Evolutionary conservation across 2,113 vertebrate genomes (phyloP), one percentile per base, ranked within the genome.

Genomic region (Phodopus roborovskii): DNA sequence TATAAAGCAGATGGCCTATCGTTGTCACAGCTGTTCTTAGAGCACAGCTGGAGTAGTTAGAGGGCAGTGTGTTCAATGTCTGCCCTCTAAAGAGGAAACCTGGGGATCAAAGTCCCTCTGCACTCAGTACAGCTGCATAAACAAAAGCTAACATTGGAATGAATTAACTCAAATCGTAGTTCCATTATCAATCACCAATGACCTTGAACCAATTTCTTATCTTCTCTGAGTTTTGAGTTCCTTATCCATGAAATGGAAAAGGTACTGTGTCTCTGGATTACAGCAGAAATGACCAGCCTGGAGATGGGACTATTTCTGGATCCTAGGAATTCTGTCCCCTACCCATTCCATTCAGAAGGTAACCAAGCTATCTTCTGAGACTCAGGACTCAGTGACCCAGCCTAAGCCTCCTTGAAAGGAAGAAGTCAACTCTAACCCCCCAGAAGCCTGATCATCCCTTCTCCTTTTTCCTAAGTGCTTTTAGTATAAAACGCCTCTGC

Each of bases 401-500:
- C 11, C 8, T 62, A 20, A 83, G 58, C 60, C 22, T 39, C 33
- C 33, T 17, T 36, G n/a, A 36, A 84, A 94, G 39, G 16, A 17
- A 70, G 39, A 75, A 12, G 4, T 7, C 22, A 77, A 36, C 36
- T 42, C 30, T 42, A 0, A 0, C 33, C 73, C 26, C 24, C 60
- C 36, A 11, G 39, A 19, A 39, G 39, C 3, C 4, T 5, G 1
- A 39, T 28, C 15, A 4, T 1, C 19, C 39, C 7, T 58, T 60
- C 13, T 22, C 8, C 30, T 70, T 79, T n/a, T 75, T 30, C 42
- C 75, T 66, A 19, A 22, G 16, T 30, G 6, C 42, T 28, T 36
- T 45, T 56, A 78, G 10, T 39, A 77, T 77, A 66, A 93, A 71
- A 3, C 13, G 48, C 88, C 73, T 68, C 90, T 96, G 95, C 96